Evolutionary conservation across 2,888 invertebrate species (phyloP).

Genomic region (Quadriops clusia): DNA sequence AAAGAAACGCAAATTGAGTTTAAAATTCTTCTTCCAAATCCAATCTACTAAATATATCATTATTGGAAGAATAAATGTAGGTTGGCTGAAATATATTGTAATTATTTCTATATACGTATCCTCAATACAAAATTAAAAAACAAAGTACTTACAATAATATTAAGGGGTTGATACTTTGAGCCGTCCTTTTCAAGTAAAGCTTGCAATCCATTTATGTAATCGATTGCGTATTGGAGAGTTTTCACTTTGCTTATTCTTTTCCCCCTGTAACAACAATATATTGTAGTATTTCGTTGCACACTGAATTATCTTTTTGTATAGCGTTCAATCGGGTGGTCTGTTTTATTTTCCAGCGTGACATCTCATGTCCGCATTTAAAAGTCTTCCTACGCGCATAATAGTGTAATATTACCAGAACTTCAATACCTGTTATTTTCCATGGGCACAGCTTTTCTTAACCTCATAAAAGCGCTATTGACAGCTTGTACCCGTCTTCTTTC

Average conservation of each 20-base stretch:
- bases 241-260: slow-evolving; percentile 53
- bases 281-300: slow-evolving; percentile 5
- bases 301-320: background rate
- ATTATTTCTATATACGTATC: background rate
- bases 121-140: slow-evolving; percentile 4
- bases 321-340: background rate
- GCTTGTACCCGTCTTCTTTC: slow-evolving; percentile 52
- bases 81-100: slow-evolving; percentile 2
- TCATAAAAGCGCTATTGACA: slow-evolving; percentile 49
- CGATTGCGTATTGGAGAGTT: slow-evolving; percentile 49
- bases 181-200: slow-evolving; percentile 29
- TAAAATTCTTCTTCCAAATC: slow-evolving; percentile 15
- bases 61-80: slow-evolving; percentile 8
- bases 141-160: slow-evolving; percentile 13
- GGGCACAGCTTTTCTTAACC: slow-evolving; percentile 46
- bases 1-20: slow-evolving; percentile 4
- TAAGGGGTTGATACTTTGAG: slow-evolving; percentile 14
- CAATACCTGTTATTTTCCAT: slow-evolving; percentile 38
- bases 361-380: no score
- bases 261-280: slow-evolving; percentile 29
- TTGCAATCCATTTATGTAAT: slow-evolving; percentile 46
- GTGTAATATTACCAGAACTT: no score
- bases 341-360: background rate
- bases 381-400: no score
- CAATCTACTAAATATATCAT: slow-evolving; percentile 15